Evolutionary conservation across 1,140 invertebrate species (phyloP).

Genomic region (Pollicipes pollicipes): DNA sequence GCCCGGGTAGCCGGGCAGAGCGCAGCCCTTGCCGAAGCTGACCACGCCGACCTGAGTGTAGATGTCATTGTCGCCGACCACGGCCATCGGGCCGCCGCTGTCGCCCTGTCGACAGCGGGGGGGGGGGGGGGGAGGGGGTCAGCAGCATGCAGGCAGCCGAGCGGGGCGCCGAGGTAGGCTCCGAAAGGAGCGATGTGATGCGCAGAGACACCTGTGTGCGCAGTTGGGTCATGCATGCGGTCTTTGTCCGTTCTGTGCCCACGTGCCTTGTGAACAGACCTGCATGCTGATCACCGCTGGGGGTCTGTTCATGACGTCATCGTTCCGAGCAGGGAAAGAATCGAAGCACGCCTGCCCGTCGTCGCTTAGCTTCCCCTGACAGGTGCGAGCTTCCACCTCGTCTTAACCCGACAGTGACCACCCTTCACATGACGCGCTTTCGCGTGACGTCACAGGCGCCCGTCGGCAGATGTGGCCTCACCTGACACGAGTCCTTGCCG

Average conservation of each 20-base stretch:
- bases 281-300: no score
- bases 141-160: background rate
- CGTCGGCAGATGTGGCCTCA: background rate
- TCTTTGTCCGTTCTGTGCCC: background rate
- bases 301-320: no score
- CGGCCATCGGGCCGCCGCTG: background rate
- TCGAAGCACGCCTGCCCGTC: no score
- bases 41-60: background rate
- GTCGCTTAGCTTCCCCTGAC: no score
- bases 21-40: slow-evolving; percentile 39
- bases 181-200: background rate
- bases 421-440: background rate
- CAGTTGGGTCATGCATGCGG: background rate
- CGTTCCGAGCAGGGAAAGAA: no score
- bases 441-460: background rate
- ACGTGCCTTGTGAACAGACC: background rate
- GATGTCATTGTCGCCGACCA: background rate
- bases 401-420: background rate
- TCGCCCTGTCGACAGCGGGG: background rate
- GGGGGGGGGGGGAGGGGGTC: no score
- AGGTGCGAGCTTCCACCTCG: background rate
- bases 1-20: slow-evolving; percentile 28
- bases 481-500: background rate
- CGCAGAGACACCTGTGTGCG: background rate
- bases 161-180: background rate